Evolutionary conservation across 2,113 vertebrate genomes (phyloP).

Genomic region (Tragelaphus scriptus): DNA sequence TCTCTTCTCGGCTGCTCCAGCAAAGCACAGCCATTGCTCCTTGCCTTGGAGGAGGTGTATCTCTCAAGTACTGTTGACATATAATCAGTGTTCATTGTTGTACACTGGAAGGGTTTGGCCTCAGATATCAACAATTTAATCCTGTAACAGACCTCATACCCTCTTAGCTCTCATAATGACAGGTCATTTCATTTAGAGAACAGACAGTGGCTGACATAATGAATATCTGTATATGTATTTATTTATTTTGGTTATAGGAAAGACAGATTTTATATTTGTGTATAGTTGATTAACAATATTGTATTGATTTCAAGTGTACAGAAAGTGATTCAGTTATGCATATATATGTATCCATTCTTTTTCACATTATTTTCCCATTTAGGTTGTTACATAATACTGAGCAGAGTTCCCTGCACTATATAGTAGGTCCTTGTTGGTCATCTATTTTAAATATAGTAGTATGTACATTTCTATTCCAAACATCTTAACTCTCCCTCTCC

Average conservation of each 20-base stretch:
- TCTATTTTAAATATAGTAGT: neutral
- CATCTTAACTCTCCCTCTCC: neutral
- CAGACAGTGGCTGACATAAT: neutral
- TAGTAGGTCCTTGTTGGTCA: neutral
- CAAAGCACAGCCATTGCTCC: no score
- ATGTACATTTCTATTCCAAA: neutral
- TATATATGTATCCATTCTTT: neutral
- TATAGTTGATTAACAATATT: neutral
- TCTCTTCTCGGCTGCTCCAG: no score
- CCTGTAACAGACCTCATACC: neutral
- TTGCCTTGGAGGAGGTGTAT: no score
- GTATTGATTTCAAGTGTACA: neutral
- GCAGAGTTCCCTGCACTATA: neutral
- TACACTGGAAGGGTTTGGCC: neutral
- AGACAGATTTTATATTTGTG: neutral
- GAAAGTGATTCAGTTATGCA: neutral
- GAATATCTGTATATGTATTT: neutral
- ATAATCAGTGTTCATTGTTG: neutral
- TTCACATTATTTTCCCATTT: neutral
- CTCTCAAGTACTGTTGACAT: neutral
- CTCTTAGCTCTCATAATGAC: neutral
- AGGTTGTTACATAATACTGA: neutral
- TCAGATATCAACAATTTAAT: neutral
- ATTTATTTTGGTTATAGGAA: neutral
- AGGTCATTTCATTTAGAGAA: neutral